Evolutionary conservation across 2,888 invertebrate genomes (phyloP).

Genomic region (Adelognathus sp.): DNA sequence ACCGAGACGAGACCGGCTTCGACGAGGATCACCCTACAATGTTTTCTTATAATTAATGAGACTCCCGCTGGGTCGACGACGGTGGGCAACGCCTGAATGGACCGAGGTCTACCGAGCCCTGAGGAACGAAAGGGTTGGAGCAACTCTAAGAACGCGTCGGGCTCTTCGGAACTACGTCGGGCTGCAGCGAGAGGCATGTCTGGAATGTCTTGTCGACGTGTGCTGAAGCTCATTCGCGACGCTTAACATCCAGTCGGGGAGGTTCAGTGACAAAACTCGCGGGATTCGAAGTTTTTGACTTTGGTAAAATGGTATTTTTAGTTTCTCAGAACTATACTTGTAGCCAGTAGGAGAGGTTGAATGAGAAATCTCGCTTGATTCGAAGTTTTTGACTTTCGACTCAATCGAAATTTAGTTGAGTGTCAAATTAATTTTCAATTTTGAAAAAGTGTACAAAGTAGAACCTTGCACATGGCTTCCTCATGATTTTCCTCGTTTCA

Average conservation of each 20-base stretch:
- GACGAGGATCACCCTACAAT: conserved; percentile 65
- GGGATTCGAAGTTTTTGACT: neutral
- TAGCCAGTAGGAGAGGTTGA: too few species aligned
- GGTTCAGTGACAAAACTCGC: conserved; percentile 62
- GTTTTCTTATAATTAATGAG: conserved; percentile 80
- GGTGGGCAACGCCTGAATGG: conserved; percentile 75
- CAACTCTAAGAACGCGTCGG: conserved; percentile 66
- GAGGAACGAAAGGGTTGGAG: conserved; percentile 70
- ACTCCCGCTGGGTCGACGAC: conserved; percentile 53
- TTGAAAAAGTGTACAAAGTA: too few species aligned
- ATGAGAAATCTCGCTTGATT: too few species aligned
- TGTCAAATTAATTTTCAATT: too few species aligned
- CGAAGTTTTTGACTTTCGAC: too few species aligned
- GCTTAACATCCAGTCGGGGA: conserved; percentile 65
- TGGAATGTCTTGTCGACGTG: conserved; percentile 71
- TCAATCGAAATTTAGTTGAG: too few species aligned
- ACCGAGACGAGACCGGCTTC: conserved; percentile 30
- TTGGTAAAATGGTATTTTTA: too few species aligned
- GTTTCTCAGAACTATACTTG: too few species aligned
- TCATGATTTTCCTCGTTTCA: too few species aligned
- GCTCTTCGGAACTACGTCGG: conserved; percentile 51
- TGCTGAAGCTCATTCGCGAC: conserved; percentile 68
- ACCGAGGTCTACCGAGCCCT: conserved; percentile 71
- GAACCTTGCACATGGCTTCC: too few species aligned
- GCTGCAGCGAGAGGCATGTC: conserved; percentile 64